Evolutionary conservation across 2,888 invertebrate species (phyloP).

Genomic region (Ennomos erosarius): DNA sequence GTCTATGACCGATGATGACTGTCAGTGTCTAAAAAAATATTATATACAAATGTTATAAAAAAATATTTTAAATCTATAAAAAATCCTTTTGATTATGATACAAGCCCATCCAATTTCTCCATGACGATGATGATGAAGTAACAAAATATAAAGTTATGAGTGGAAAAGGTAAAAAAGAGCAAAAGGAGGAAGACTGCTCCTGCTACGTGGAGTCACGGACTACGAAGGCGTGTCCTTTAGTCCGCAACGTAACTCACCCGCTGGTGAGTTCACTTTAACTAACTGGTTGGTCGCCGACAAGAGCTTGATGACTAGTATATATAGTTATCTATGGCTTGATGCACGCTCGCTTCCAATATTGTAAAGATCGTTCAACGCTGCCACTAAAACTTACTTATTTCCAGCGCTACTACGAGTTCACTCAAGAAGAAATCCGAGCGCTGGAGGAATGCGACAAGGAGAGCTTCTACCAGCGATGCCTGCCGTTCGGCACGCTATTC

Average conservation of each 20-base stretch:
- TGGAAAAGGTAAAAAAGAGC: slow-evolving; percentile 49
- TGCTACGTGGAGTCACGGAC: slow-evolving; percentile 52
- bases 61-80: slow-evolving; percentile 29
- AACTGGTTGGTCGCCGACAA: no score
- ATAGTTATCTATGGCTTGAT: no score
- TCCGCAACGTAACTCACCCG: slow-evolving; percentile 70
- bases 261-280: slow-evolving; percentile 53
- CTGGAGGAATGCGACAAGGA: slow-evolving; percentile 91
- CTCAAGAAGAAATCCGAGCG: slow-evolving; percentile 88
- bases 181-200: slow-evolving; percentile 52
- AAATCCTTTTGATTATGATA: slow-evolving; percentile 17
- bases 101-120: slow-evolving; percentile 42
- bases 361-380: no score
- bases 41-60: slow-evolving; percentile 33
- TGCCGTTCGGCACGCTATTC: slow-evolving; percentile 88
- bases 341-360: no score
- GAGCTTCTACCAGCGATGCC: slow-evolving; percentile 90
- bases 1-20: no score
- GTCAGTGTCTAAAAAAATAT: not conserved
- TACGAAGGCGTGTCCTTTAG: slow-evolving; percentile 54
- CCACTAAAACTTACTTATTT: not conserved
- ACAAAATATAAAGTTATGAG: slow-evolving; percentile 56
- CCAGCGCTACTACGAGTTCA: slow-evolving; percentile 87
- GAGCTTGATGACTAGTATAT: no score
- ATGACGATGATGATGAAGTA: slow-evolving; percentile 49